Evolutionary conservation across 2,113 vertebrate genomes (phyloP).

Genomic region (Prunella fulvescens): DNA sequence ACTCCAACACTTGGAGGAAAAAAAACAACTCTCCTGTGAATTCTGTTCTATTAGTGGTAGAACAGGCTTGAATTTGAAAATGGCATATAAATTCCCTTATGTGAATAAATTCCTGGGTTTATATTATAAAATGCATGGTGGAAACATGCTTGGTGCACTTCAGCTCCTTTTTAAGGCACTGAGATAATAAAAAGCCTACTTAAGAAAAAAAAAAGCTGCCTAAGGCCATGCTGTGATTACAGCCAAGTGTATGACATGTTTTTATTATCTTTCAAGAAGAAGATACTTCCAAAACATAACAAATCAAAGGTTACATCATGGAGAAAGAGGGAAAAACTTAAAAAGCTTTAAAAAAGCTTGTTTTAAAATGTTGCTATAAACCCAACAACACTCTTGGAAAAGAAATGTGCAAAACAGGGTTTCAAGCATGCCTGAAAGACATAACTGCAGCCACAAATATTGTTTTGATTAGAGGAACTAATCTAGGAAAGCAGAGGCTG

Average conservation of each 20-base stretch:
- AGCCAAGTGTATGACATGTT: not conserved
- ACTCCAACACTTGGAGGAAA: not conserved
- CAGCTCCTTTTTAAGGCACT: not conserved
- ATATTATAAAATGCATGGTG: not conserved
- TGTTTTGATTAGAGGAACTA: not conserved
- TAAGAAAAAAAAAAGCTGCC: not conserved
- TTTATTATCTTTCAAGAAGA: not conserved
- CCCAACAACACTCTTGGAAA: not conserved
- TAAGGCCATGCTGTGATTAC: not conserved
- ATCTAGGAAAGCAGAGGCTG: not conserved
- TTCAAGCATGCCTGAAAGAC: not conserved
- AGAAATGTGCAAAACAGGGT: not conserved
- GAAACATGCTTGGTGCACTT: not conserved
- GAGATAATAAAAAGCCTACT: not conserved
- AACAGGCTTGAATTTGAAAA: not conserved
- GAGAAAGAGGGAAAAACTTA: not conserved
- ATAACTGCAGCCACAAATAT: not conserved
- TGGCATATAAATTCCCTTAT: not conserved
- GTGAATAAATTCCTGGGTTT: not conserved
- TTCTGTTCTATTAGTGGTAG: not conserved
- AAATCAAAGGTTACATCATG: conserved; percentile 2
- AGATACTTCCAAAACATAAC: not conserved
- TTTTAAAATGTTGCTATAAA: not conserved
- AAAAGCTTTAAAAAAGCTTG: not conserved
- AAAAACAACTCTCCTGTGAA: not conserved